Conservation (phyloP, 2,113 vertebrate genomes). For the Ciconia boyciana region DNA sequence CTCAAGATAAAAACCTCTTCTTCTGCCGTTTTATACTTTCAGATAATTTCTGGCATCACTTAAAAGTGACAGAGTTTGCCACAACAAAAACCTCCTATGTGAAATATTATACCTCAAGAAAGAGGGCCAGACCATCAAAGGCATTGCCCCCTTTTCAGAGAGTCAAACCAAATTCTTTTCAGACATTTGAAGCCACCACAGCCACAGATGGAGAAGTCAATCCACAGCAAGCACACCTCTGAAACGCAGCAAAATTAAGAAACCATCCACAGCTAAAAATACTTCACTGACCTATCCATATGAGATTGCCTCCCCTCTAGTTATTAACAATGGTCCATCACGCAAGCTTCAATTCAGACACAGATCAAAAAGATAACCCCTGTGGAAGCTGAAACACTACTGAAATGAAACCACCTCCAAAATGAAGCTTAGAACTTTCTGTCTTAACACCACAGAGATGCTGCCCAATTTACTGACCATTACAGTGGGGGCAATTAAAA, state of each 20-base stretch:
- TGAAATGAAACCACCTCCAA: neutral
- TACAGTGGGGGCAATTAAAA: neutral
- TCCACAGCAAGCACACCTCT: neutral
- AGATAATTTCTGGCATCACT: neutral
- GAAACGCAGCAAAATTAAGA: neutral
- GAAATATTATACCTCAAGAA: neutral
- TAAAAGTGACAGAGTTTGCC: neutral
- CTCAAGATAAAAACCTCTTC: neutral
- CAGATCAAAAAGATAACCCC: neutral
- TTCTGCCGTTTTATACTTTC: neutral
- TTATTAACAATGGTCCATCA: neutral
- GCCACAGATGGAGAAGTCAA: neutral
- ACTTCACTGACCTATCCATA: neutral
- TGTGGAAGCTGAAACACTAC: neutral
- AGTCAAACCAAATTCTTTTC: neutral
- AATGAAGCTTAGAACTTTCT: neutral
- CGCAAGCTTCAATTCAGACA: neutral
- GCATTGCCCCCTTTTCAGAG: neutral
- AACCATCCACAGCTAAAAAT: neutral
- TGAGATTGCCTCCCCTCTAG: neutral
- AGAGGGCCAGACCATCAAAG: neutral
- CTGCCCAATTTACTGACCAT: neutral
- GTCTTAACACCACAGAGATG: neutral
- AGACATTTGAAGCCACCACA: neutral
- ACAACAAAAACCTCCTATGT: neutral